Evolutionary conservation across 2,888 invertebrate species (phyloP).

Genomic region (Drosophila dives): DNA sequence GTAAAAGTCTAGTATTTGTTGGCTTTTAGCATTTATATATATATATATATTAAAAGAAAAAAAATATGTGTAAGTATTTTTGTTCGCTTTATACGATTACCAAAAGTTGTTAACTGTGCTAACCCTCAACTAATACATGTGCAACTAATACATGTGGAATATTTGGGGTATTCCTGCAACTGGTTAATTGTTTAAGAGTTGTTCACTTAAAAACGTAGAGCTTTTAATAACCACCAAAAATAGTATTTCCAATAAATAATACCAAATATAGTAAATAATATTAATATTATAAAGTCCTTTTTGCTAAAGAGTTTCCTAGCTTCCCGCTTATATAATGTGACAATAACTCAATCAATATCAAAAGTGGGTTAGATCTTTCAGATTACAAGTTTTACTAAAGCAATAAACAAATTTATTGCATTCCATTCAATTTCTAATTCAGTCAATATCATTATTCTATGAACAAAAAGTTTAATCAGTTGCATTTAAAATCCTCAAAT

Average conservation of each 20-base stretch:
- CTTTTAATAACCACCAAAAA: not conserved
- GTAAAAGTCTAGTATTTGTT: conserved; percentile 28
- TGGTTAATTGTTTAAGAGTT: not conserved
- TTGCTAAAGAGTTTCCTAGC: not conserved
- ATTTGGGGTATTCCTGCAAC: conserved; percentile 23
- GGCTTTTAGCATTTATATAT: conserved; percentile 32
- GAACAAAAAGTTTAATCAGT: not conserved
- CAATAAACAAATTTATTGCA: not conserved
- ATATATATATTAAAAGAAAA: conserved; percentile 11
- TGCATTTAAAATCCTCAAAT: conserved; percentile 2
- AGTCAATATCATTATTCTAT: not conserved
- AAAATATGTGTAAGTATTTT: conserved; percentile 48
- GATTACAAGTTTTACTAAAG: not conserved
- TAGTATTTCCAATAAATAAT: not conserved
- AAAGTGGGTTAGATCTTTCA: not conserved
- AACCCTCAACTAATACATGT: conserved; percentile 8
- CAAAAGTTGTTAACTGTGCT: conserved; percentile 30
- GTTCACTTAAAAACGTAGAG: not conserved
- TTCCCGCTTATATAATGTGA: not conserved
- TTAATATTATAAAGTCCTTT: not conserved
- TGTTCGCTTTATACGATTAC: conserved; percentile 23
- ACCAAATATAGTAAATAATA: not conserved
- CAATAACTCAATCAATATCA: not conserved
- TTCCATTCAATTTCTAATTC: not conserved
- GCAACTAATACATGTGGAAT: conserved; percentile 19